Evolutionary conservation across 92 coral and sea anemone genomes (phyloP).

Genomic region (Scolanthus callimorphus): DNA sequence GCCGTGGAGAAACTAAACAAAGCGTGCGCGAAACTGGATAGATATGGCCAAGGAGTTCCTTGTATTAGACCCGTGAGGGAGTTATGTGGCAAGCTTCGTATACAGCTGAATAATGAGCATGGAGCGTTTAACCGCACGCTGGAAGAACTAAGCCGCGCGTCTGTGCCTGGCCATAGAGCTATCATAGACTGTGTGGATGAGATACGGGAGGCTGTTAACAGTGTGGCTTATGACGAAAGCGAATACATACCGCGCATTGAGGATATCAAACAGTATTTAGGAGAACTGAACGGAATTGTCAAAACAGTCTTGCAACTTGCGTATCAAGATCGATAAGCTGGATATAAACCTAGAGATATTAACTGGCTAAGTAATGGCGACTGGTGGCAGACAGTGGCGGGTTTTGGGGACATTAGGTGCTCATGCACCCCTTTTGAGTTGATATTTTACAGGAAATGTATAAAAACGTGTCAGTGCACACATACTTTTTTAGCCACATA

Average conservation of each 20-base stretch:
- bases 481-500: no score
- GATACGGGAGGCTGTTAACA: slow-evolving; percentile 62
- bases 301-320: slow-evolving; percentile 75
- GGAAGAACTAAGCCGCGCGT: slow-evolving; percentile 41
- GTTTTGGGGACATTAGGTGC: no score
- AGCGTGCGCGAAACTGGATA: slow-evolving; percentile 76
- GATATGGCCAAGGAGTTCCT: slow-evolving; percentile 94
- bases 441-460: no score
- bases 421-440: no score
- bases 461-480: no score
- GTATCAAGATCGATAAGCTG: slow-evolving; percentile 49
- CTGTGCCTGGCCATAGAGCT: slow-evolving; percentile 64
- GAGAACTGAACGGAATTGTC: slow-evolving; percentile 79
- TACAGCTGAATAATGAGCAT: slow-evolving; percentile 74
- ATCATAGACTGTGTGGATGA: slow-evolving; percentile 57
- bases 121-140: slow-evolving; percentile 81
- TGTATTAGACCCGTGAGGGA: slow-evolving; percentile 92
- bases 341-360: no score
- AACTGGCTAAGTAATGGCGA: no score
- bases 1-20: slow-evolving; percentile 67
- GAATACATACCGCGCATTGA: slow-evolving; percentile 79
- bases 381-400: no score
- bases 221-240: slow-evolving; percentile 69
- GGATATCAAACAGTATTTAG: slow-evolving; percentile 79
- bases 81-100: slow-evolving; percentile 71